Evolutionary conservation across 2,113 vertebrate genomes (phyloP).

Genomic region (Lethenteron camtschaticum): DNA sequence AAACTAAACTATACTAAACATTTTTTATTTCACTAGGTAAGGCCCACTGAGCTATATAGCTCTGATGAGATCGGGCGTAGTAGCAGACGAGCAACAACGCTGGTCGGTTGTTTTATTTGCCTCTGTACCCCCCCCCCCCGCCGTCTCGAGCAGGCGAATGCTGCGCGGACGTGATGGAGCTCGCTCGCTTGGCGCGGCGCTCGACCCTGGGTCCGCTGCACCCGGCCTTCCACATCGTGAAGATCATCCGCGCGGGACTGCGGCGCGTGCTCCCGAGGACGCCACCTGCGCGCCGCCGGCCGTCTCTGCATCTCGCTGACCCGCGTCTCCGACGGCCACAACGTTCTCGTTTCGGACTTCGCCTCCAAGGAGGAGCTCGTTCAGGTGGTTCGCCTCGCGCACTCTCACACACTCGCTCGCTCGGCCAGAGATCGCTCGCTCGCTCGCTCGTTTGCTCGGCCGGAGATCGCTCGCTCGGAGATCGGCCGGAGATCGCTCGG

Average conservation of each 20-base stretch:
- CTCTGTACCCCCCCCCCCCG: not conserved
- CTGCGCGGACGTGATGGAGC: constrained; percentile 20
- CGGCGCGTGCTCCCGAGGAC: constrained; percentile 30
- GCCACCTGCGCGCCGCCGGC: constrained; percentile 33
- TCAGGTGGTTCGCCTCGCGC: constrained; percentile 26
- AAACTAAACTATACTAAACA: too few relatives aligned
- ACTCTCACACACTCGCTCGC: too few relatives aligned
- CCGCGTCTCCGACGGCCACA: constrained; percentile 52
- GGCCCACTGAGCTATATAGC: too few relatives aligned
- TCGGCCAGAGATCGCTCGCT: too few relatives aligned
- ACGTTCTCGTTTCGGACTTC: constrained; percentile 58
- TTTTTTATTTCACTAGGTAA: too few relatives aligned
- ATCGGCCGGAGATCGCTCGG: too few relatives aligned
- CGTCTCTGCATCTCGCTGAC: constrained; percentile 51
- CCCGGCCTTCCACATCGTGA: constrained; percentile 42
- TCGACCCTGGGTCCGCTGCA: constrained; percentile 49
- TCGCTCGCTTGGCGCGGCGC: constrained; percentile 34
- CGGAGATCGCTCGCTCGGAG: too few relatives aligned
- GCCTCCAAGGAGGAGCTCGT: constrained; percentile 61
- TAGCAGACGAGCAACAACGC: too few relatives aligned
- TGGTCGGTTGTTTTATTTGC: not conserved
- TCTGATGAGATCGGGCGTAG: too few relatives aligned
- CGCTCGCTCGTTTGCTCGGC: too few relatives aligned
- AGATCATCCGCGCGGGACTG: constrained; percentile 28
- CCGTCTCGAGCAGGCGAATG: constrained; percentile 21